Evolutionary conservation across 2,113 vertebrate genomes (phyloP).

Genomic region (Carassius carassius): DNA sequence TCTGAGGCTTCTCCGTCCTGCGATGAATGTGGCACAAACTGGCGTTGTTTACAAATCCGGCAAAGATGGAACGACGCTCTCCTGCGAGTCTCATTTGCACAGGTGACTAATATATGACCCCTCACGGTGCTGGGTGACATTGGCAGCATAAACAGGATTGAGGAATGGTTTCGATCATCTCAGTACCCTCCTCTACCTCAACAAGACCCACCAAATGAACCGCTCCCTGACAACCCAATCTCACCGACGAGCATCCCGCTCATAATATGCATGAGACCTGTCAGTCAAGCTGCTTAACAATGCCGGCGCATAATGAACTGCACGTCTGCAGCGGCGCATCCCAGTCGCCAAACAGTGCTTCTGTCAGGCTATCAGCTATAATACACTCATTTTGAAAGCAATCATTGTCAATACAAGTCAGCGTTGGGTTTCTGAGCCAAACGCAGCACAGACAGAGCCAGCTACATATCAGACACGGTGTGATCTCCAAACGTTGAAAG

Average conservation of each 20-base stretch:
- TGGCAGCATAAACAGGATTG: slow-evolving; percentile 56
- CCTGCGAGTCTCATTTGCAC: slow-evolving; percentile 50
- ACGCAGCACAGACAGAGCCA: slow-evolving; percentile 58
- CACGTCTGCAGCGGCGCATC: slow-evolving; percentile 54
- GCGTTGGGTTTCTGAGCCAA: slow-evolving; percentile 64
- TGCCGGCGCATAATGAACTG: slow-evolving; percentile 72
- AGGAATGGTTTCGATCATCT: slow-evolving; percentile 71
- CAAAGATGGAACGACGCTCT: slow-evolving; percentile 45
- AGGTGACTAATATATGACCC: slow-evolving; percentile 61
- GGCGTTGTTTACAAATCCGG: slow-evolving; percentile 51
- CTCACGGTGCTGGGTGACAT: slow-evolving; percentile 59
- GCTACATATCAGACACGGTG: background rate
- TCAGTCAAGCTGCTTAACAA: slow-evolving; percentile 70
- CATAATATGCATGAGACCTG: slow-evolving; percentile 68
- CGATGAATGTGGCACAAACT: slow-evolving; percentile 48
- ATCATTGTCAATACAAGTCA: slow-evolving; percentile 92
- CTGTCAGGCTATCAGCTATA: slow-evolving; percentile 84
- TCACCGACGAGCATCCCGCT: slow-evolving; percentile 66
- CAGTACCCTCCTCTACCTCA: slow-evolving; percentile 32
- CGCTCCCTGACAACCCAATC: slow-evolving; percentile 67
- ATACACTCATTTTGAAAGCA: slow-evolving; percentile 88
- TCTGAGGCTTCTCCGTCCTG: slow-evolving; percentile 41
- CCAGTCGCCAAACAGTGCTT: slow-evolving; percentile 59
- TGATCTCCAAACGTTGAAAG: background rate
- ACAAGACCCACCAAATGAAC: slow-evolving; percentile 56